These are phyloP conservation scores for Laticauda colubrina DNA, from an alignment of 2,113 vertebrate species.

Conservation along the genomic window DNA sequence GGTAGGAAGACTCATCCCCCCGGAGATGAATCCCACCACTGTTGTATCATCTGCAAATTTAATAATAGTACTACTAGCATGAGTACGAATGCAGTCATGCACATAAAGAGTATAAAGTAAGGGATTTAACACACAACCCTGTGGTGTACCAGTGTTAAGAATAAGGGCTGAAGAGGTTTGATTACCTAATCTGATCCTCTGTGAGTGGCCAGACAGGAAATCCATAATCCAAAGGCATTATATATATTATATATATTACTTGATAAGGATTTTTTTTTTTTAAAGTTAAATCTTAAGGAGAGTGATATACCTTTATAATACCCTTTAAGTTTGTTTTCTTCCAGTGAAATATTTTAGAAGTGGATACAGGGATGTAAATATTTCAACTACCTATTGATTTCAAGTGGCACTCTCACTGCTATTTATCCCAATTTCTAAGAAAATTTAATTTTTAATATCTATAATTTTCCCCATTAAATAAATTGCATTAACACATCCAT, in stretches of 20 bases:
- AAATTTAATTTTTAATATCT: neutral
- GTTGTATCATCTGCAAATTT: too few species aligned
- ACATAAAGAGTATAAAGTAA: too few species aligned
- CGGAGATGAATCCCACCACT: too few species aligned
- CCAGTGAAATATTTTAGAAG: slow-evolving; percentile 21
- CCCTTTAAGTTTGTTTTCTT: neutral
- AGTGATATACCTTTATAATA: slow-evolving; percentile 25
- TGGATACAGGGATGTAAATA: neutral
- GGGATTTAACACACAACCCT: too few species aligned
- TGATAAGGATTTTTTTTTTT: neutral
- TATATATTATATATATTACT: neutral
- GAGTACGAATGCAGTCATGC: too few species aligned
- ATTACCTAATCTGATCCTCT: too few species aligned
- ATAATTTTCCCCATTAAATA: neutral
- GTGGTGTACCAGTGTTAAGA: too few species aligned
- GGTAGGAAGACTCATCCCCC: too few species aligned
- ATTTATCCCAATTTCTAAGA: neutral
- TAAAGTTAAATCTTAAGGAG: neutral
- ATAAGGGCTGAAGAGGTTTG: too few species aligned
- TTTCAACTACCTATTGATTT: slow-evolving; percentile 28
- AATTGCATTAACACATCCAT: neutral
- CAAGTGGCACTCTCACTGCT: neutral
- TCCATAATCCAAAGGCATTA: too few species aligned
- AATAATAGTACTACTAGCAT: too few species aligned
- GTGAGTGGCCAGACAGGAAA: too few species aligned